These are phyloP conservation scores for Oreochromis niloticus DNA, from an alignment of 2,113 vertebrate genomes.

Conservation along the genomic window DNA sequence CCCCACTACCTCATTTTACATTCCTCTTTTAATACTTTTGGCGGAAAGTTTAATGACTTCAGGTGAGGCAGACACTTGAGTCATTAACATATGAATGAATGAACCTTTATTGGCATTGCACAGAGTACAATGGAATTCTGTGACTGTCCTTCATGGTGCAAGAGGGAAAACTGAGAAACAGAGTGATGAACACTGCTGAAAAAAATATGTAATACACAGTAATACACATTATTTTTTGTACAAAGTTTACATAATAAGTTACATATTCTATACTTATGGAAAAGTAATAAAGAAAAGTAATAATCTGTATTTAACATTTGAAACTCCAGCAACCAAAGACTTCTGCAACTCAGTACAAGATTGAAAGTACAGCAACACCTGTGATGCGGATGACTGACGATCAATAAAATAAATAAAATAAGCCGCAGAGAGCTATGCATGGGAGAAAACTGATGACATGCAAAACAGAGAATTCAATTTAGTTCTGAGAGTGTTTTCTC, in stretches of 20 bases:
- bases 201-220: background rate
- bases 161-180: background rate
- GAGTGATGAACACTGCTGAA: background rate
- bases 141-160: background rate
- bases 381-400: accelerated
- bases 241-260: background rate
- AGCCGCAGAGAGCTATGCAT: accelerated
- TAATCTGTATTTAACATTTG: background rate
- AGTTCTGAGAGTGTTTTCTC: background rate
- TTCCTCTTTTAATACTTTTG: background rate
- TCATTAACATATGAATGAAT: background rate
- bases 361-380: background rate
- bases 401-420: background rate
- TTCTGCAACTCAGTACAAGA: background rate
- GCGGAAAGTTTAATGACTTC: background rate
- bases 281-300: background rate
- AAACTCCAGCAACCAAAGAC: background rate
- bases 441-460: background rate
- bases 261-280: background rate
- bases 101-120: background rate
- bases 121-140: background rate
- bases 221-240: background rate
- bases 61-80: background rate
- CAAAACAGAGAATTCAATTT: background rate
- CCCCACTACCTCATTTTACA: background rate